phyloP scores from a whole-genome alignment of 2,888 invertebrate species.

The Drosophila trichaetosa region DNA sequence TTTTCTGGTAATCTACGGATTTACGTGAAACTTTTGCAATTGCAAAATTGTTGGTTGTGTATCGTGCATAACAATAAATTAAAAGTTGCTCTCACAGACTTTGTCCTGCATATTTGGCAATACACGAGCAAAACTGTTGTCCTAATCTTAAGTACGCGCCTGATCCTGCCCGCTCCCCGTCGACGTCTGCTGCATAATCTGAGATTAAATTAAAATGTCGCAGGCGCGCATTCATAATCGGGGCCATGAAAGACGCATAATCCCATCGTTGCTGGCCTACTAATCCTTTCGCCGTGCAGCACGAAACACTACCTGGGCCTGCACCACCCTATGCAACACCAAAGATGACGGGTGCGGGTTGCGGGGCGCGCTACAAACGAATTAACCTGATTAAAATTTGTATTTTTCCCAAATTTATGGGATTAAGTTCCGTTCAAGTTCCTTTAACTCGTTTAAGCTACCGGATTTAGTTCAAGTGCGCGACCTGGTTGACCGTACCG shows the following conservation, averaged over 20 bases:
- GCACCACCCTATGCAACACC: slow-evolving; percentile 51
- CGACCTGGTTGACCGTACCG: slow-evolving; percentile 10
- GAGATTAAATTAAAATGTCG: slow-evolving; percentile 82
- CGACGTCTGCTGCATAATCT: slow-evolving; percentile 56
- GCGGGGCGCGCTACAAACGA: slow-evolving; percentile 60
- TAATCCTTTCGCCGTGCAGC: slow-evolving; percentile 59
- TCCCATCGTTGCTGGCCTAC: slow-evolving; percentile 49
- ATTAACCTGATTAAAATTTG: slow-evolving; percentile 82
- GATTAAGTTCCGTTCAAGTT: slow-evolving; percentile 82
- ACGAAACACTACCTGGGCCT: slow-evolving; percentile 44
- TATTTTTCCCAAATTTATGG: slow-evolving; percentile 81
- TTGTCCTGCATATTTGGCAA: slow-evolving; percentile 71
- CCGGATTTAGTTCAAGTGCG: slow-evolving; percentile 79
- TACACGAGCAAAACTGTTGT: slow-evolving; percentile 68
- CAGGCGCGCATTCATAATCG: slow-evolving; percentile 75
- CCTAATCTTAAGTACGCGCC: slow-evolving; percentile 56
- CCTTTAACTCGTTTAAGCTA: slow-evolving; percentile 83
- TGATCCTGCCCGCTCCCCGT: slow-evolving; percentile 67
- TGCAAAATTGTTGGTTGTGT: slow-evolving; percentile 8
- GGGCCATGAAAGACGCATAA: slow-evolving; percentile 51
- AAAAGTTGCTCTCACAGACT: slow-evolving; percentile 29
- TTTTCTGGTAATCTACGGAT: slow-evolving; percentile 61
- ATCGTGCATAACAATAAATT: slow-evolving; percentile 58
- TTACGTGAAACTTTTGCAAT: slow-evolving; percentile 77
- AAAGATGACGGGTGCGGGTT: background rate